Percentiles rank a stretch among this genome's conserved stretches.
Conservation (phyloP, 2,888 invertebrate species). For the Limnephilus auricula region DNA sequence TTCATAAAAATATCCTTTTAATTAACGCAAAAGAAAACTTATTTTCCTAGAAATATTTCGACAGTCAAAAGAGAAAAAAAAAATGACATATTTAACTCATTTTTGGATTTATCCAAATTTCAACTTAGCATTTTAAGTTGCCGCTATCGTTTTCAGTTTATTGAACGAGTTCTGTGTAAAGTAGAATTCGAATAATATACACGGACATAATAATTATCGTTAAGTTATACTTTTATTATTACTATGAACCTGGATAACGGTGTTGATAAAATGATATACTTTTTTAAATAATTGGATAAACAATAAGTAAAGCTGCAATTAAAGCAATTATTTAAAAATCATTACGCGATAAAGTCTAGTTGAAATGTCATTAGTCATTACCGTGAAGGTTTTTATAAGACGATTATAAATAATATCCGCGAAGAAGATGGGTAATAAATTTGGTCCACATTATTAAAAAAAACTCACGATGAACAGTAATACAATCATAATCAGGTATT, state of each 20-base stretch:
- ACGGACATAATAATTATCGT: too few relatives aligned
- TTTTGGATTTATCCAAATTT: too few relatives aligned
- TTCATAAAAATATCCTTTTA: too few relatives aligned
- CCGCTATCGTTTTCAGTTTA: too few relatives aligned
- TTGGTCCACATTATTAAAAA: background rate
- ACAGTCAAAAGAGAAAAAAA: too few relatives aligned
- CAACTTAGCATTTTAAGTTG: too few relatives aligned
- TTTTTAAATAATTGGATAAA: background rate
- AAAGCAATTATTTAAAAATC: background rate
- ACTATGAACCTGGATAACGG: background rate
- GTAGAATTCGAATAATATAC: too few relatives aligned
- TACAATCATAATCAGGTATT: background rate
- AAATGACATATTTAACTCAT: too few relatives aligned
- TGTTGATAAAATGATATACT: background rate
- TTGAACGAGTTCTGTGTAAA: too few relatives aligned
- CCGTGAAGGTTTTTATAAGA: background rate
- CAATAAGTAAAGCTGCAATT: background rate
- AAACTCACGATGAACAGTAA: background rate
- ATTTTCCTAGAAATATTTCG: too few relatives aligned
- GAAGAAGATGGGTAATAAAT: background rate
- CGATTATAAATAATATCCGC: background rate
- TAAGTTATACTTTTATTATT: too few relatives aligned
- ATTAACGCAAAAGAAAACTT: too few relatives aligned
- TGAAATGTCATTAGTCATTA: background rate
- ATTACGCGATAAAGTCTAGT: background rate